Percentiles rank a stretch among this genome's conserved stretches.
Evolutionary conservation across 2,797 vertebrate species (phyloP).

Genomic region (Myripristis murdjan): DNA sequence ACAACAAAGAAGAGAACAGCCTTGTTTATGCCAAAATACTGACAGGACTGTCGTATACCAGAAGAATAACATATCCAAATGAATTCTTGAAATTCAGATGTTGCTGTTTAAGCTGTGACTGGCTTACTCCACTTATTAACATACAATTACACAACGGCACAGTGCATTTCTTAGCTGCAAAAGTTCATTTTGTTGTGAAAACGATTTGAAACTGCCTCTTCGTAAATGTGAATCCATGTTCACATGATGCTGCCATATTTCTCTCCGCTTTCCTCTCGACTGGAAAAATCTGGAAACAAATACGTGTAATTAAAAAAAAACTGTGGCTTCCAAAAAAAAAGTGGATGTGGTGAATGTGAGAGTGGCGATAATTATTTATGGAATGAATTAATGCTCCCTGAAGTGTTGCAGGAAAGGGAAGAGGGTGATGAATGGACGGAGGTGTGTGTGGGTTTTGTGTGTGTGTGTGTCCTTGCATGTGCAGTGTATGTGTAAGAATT

Average conservation of each 20-base stretch:
- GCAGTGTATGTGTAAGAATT: constrained; percentile 60
- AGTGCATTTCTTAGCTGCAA: too few relatives aligned
- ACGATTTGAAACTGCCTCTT: too few relatives aligned
- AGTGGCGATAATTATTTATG: constrained; percentile 14
- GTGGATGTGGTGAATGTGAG: neutral
- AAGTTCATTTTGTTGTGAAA: too few relatives aligned
- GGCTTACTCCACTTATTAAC: too few relatives aligned
- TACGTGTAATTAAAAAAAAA: neutral
- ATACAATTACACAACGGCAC: too few relatives aligned
- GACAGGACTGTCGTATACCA: too few relatives aligned
- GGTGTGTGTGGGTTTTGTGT: neutral
- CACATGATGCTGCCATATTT: neutral
- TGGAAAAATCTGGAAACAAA: neutral
- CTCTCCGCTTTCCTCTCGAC: neutral
- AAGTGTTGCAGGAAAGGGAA: neutral
- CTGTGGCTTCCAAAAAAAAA: neutral
- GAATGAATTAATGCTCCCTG: neutral
- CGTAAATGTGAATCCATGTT: neutral
- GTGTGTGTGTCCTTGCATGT: constrained; percentile 27
- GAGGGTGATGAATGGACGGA: constrained; percentile 14
- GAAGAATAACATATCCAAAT: too few relatives aligned
- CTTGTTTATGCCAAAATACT: too few relatives aligned
- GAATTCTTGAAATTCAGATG: too few relatives aligned
- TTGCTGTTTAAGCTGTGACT: too few relatives aligned
- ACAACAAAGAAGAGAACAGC: too few relatives aligned